Base-by-base conservation (phyloP, 2,113 vertebrate species). In the Halichoerus grypus region DNA sequence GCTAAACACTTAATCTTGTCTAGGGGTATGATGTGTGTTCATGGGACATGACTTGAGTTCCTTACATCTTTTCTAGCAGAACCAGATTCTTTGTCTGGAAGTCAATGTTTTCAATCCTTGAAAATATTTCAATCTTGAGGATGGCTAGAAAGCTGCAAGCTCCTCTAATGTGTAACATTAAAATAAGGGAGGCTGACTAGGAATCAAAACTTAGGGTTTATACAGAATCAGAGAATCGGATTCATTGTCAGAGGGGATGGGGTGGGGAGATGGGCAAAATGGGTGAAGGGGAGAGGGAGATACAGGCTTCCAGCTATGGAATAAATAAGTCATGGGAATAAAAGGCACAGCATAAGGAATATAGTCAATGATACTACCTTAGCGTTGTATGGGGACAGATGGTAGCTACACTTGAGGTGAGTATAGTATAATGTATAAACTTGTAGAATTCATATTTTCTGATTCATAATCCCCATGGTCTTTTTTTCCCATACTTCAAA, bases 51-150 rank as follows among this genome's bases (percentile, higher is more conserved):
- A n/a, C 21, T 53, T 67, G 31, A 36, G 5, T 39, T 49, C 26
- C 24, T 33, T 67, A 19, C 5, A 33, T 59, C 69, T 53, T 39
- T 67, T 80, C 57, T 79, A 79, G 7, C 49, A 93, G 21, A 63
- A 39, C 39, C 11, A 79, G 51, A 84, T 46, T 92, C 65, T 74
- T 55, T n/a, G 18, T 59, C 33, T 15, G 39, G 51, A 92, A 55
- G 55, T 81, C 53, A 61, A 3, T 55, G 79, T 79, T 89, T 42
- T 51, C 15, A 79, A 28, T 61, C 51, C 39, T 93, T 72, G 8
- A 90, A 85, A 96, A 63, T 18, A 85, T 90, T 96, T 71, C 39
- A 46, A 24, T 53, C 26, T 91, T 96, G 46, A 94, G 21, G 57
- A 94, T 51, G 22, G 16, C 33, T 53, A 85, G 14, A 51, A 71